Percentiles rank a stretch among this genome's conserved stretches.
Evolutionary conservation across 2,888 invertebrate species (phyloP).

Genomic region (Macrophya annulata): DNA sequence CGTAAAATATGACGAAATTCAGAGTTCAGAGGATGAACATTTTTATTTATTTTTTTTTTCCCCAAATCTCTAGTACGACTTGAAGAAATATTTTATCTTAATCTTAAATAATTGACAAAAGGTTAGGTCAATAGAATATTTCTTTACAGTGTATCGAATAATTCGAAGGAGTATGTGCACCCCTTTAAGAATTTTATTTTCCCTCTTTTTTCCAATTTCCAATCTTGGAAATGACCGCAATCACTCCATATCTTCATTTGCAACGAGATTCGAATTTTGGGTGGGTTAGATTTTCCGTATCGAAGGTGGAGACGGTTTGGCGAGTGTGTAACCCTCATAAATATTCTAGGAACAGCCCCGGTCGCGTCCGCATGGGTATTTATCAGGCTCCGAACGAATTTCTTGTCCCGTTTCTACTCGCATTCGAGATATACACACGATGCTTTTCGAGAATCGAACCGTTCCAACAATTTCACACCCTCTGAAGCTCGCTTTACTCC

Average conservation of each 20-base stretch:
- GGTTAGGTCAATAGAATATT: too few species aligned
- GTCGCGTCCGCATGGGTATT: constrained; percentile 47
- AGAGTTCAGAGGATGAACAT: background rate
- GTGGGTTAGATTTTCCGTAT: background rate
- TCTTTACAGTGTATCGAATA: too few species aligned
- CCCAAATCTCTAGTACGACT: too few species aligned
- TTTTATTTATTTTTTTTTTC: background rate
- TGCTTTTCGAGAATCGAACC: constrained; percentile 11
- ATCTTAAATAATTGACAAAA: too few species aligned
- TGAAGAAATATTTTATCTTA: too few species aligned
- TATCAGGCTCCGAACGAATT: constrained; percentile 48
- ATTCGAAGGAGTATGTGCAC: too few species aligned
- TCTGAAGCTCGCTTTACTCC: constrained; percentile 16
- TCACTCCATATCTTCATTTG: constrained; percentile 9
- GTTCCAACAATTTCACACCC: constrained; percentile 24
- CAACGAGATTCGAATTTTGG: background rate
- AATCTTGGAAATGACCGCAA: background rate
- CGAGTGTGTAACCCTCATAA: constrained; percentile 50
- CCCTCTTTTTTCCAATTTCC: too few species aligned
- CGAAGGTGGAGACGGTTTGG: background rate
- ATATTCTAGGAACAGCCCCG: constrained; percentile 46
- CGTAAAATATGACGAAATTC: background rate
- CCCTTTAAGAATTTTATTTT: too few species aligned
- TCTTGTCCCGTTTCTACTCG: constrained; percentile 6
- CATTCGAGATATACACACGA: background rate